Conservation (phyloP, 2,113 vertebrate species). For the Crotophaga sulcirostris region DNA sequence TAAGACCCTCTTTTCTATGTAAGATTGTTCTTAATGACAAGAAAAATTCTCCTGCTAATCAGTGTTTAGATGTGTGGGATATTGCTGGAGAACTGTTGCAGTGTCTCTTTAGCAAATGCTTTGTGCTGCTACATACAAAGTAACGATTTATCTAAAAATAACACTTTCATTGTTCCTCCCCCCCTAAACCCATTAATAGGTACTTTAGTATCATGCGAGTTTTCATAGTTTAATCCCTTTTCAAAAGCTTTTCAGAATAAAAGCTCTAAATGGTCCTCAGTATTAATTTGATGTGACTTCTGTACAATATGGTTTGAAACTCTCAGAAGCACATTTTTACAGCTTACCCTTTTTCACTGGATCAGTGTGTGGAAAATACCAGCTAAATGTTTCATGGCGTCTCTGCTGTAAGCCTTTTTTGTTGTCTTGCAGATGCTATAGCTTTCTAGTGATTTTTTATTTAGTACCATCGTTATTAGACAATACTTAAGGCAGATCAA, state of each 20-base stretch:
- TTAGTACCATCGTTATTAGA: constrained; percentile 12
- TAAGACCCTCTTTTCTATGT: constrained; percentile 42
- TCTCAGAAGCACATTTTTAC: constrained; percentile 88
- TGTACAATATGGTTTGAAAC: constrained; percentile 94
- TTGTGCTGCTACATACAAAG: constrained; percentile 79
- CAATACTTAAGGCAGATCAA: constrained; percentile 47
- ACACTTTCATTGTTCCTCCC: constrained; percentile 82
- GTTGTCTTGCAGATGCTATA: constrained; percentile 52
- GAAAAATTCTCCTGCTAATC: constrained; percentile 55
- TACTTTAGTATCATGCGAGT: constrained; percentile 97
- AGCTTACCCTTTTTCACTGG: constrained; percentile 85
- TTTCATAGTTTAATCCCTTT: constrained; percentile 99
- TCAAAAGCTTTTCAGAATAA: constrained; percentile 98
- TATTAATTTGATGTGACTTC: constrained; percentile 99
- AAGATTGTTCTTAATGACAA: constrained; percentile 57
- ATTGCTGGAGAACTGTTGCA: constrained; percentile 57
- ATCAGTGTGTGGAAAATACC: constrained; percentile 80
- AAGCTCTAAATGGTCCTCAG: constrained; percentile 97
- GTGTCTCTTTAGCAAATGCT: constrained; percentile 69
- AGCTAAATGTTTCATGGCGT: constrained; percentile 86
- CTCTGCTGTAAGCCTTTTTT: constrained; percentile 81
- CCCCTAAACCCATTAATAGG: constrained; percentile 88
- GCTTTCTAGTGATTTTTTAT: constrained; percentile 55
- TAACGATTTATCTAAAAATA: constrained; percentile 84
- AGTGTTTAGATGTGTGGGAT: constrained; percentile 53